Conservation (phyloP, 2,888 invertebrate genomes). For the Anarsia innoxiella region DNA sequence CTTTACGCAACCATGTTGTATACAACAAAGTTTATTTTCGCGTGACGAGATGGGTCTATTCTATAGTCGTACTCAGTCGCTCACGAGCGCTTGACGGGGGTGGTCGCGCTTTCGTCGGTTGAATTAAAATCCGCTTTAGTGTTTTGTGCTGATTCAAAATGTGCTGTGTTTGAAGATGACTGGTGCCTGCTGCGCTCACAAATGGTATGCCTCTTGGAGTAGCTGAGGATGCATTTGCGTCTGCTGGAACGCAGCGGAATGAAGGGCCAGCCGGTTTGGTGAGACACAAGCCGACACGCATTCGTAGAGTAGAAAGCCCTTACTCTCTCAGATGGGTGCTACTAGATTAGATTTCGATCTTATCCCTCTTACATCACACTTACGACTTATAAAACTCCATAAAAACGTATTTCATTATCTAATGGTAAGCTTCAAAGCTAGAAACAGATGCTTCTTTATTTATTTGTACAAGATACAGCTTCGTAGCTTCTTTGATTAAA, state of each 20-base stretch:
- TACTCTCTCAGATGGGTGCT: constrained; percentile 13
- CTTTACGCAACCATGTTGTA: constrained; percentile 22
- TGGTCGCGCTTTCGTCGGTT: constrained; percentile 26
- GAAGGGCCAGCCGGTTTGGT: constrained; percentile 75
- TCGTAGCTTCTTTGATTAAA: neutral
- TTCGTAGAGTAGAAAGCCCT: constrained; percentile 40
- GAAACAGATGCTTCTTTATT: constrained; percentile 1
- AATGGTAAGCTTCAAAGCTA: neutral
- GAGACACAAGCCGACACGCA: constrained; percentile 51
- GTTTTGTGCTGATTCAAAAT: constrained; percentile 42
- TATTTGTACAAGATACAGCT: neutral
- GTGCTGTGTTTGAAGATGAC: constrained; percentile 63
- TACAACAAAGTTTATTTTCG: constrained; percentile 54
- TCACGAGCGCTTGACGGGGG: constrained; percentile 33
- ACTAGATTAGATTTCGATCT: constrained; percentile 8
- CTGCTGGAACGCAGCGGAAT: constrained; percentile 54
- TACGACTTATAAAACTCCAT: neutral
- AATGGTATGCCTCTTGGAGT: constrained; percentile 55
- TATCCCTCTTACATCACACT: constrained; percentile 4
- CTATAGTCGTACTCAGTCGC: constrained; percentile 41
- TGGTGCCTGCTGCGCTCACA: constrained; percentile 52
- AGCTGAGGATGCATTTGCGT: constrained; percentile 60
- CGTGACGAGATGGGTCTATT: constrained; percentile 37
- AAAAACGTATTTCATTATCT: neutral
- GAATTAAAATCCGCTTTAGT: constrained; percentile 7